Percentiles rank a stretch among this genome's conserved stretches.
These are phyloP conservation scores for Odiellus spinosus DNA, from an alignment of 2,888 invertebrate species.

Conservation along the genomic window DNA sequence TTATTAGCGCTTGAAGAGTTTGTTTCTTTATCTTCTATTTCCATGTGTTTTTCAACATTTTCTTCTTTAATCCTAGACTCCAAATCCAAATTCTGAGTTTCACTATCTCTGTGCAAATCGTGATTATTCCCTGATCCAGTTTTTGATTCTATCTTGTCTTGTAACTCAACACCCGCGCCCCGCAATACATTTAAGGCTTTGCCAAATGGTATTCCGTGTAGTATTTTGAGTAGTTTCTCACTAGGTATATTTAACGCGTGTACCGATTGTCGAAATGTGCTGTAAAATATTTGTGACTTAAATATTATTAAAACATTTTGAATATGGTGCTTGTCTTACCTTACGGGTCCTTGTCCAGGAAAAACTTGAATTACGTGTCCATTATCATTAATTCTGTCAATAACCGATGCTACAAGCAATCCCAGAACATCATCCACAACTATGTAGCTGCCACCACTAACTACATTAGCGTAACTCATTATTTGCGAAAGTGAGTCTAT, in stretches of 20 bases:
- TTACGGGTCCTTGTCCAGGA: slow-evolving; percentile 21
- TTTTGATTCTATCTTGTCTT: neutral
- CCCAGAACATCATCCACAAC: slow-evolving; percentile 60
- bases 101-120: slow-evolving; percentile 17
- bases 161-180: too few relatives aligned
- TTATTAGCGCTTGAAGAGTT: neutral
- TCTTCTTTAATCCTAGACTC: neutral
- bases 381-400: slow-evolving; percentile 53
- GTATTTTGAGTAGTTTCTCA: slow-evolving; percentile 50
- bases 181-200: neutral
- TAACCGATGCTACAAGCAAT: slow-evolving; percentile 59
- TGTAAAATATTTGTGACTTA: slow-evolving; percentile 50
- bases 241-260: slow-evolving; percentile 60
- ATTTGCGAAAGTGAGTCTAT: slow-evolving; percentile 80
- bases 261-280: slow-evolving; percentile 41
- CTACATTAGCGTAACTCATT: slow-evolving; percentile 61
- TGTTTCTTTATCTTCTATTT: neutral
- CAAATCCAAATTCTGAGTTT: neutral
- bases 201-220: slow-evolving; percentile 43
- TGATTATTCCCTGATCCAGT: neutral
- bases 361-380: slow-evolving; percentile 32
- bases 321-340: slow-evolving; percentile 22
- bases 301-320: slow-evolving; percentile 51
- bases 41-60: neutral
- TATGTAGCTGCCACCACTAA: slow-evolving; percentile 35